Conservation (phyloP, 2,888 invertebrate species). For the Meteorus cinctellus region DNA sequence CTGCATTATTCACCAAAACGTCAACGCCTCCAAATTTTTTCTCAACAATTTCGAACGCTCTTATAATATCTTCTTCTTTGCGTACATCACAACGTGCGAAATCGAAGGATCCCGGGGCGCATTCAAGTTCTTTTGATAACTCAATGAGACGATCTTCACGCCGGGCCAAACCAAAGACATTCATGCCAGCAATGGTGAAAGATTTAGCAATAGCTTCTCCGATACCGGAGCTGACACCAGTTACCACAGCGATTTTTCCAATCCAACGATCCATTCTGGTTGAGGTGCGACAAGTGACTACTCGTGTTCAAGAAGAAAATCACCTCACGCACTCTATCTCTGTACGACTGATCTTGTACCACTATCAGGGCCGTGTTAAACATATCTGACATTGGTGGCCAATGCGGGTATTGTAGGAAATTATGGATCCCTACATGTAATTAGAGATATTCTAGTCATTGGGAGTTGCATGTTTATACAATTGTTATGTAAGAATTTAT, state of each 20-base stretch:
- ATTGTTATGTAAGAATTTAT: too few species aligned
- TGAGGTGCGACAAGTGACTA: neutral
- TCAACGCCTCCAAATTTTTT: conserved; percentile 71
- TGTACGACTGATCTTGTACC: too few species aligned
- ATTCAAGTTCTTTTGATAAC: conserved; percentile 45
- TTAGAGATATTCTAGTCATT: too few species aligned
- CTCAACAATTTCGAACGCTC: conserved; percentile 54
- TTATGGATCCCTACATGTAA: too few species aligned
- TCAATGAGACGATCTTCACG: conserved; percentile 73
- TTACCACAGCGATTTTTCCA: conserved; percentile 78
- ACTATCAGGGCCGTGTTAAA: too few species aligned
- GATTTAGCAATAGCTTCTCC: conserved; percentile 74
- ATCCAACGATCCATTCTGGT: conserved; percentile 70
- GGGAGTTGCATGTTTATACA: too few species aligned
- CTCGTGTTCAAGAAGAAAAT: too few species aligned
- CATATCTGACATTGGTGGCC: too few species aligned
- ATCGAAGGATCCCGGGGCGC: conserved; percentile 63
- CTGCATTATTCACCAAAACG: conserved; percentile 74
- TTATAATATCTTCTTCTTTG: conserved; percentile 54
- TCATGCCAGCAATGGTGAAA: conserved; percentile 74
- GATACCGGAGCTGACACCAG: conserved; percentile 80
- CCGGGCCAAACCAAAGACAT: conserved; percentile 76
- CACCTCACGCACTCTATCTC: too few species aligned
- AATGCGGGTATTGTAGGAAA: too few species aligned
- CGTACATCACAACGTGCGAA: conserved; percentile 56